Evolutionary conservation across 1,140 invertebrate species (phyloP).

Genomic region (Tetranychus urticae): DNA sequence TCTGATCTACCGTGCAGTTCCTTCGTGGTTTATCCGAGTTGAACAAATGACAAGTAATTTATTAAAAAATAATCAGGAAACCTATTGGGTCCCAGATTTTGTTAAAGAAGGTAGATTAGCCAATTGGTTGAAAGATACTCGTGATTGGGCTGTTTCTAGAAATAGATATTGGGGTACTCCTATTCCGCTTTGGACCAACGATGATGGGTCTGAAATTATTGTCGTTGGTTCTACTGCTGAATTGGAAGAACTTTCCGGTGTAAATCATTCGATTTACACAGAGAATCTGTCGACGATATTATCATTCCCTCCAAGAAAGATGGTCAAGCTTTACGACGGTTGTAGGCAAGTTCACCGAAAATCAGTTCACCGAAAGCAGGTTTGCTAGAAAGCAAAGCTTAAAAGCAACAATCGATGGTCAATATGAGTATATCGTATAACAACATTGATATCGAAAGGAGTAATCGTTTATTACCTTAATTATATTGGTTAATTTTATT

Average conservation of each 20-base stretch:
- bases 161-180: slow-evolving; percentile 99
- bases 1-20: slow-evolving; percentile 80
- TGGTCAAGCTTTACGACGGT: slow-evolving; percentile 41
- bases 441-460: no score
- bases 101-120: slow-evolving; percentile 96
- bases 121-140: slow-evolving; percentile 89
- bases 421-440: no score
- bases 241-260: slow-evolving; percentile 53
- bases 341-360: no score
- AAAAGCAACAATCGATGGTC: no score
- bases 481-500: no score
- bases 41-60: slow-evolving; percentile 64
- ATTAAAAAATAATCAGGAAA: slow-evolving; percentile 49
- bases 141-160: slow-evolving; percentile 91
- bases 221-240: slow-evolving; percentile 87
- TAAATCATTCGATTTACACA: slow-evolving; percentile 73
- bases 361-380: no score
- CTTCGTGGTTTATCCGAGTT: slow-evolving; percentile 94
- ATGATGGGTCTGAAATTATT: slow-evolving; percentile 72
- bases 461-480: no score
- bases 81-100: slow-evolving; percentile 97
- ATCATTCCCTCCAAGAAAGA: slow-evolving; percentile 60
- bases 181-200: slow-evolving; percentile 92
- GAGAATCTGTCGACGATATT: slow-evolving; percentile 77
- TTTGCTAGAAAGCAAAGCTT: no score